Base-by-base conservation (phyloP, 1,140 invertebrate species). In the Neomicropteryx cornuta region DNA sequence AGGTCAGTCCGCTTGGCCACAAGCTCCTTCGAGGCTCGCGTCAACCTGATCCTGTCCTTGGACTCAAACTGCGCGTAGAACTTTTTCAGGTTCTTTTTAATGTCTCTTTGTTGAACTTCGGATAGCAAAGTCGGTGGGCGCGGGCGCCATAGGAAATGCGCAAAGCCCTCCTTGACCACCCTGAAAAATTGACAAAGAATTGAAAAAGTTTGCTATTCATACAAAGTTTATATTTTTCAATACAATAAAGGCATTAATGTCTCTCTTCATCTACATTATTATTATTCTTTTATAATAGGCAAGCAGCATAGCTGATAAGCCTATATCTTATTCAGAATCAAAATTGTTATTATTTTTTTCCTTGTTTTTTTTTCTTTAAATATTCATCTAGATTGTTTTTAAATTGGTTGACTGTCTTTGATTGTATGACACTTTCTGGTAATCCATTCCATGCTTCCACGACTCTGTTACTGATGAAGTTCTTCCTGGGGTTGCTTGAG, bases 21-120 rank as follows among this genome's bases (percentile, higher is more conserved):
- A 45, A 97, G 64, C 73, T 98, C 93, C 76, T 97, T 96, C 30
- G 92, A 96, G 23, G 93, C 93, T 50, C 93, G 89, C 30, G 84
- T 89, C 53, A 87, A 73, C 33, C 91, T 75, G 72, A 93, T 82
- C 37, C 89, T 81, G 71, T 99, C 96, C 62, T 98, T 95, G 49
- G 83, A 83, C 54, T 98, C 94, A 62, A 99, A 99, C 62, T 91
- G 82, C 4, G 84, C 77, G 38, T 89, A 91, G 71, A 96, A 97
- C 56, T 94, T 95, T 71, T 99, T 98, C 52, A 99, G 72, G 60
- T 95, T 97, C 72, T 97, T 97, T 63, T 92, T 94, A 42, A 98
- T 93, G 30, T 98, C 90, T 69, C 94, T 86, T 39, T 87, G 80
- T 51, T 88, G 79, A 27, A 83, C 77, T 29, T 83, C 74, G 1